Base-by-base conservation (phyloP, 64 coral and sea anemone species). In the Pachyseris speciosa region DNA sequence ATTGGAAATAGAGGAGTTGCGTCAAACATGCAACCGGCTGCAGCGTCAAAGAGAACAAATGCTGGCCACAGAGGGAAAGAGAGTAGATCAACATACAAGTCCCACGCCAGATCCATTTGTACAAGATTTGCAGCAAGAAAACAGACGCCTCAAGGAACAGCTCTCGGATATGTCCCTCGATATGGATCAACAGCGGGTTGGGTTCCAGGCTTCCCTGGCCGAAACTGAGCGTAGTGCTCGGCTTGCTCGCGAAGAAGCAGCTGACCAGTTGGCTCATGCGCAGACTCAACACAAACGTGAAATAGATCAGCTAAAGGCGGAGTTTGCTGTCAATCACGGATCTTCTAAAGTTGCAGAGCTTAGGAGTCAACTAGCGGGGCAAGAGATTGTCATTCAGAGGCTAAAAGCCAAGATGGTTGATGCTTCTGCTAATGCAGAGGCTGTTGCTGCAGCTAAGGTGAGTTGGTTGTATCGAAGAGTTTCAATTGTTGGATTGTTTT, bases 311-410 rank as follows among this genome's bases (percentile, higher is more conserved):
- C 27, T 99, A 0, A 89, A 88, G 85, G 85, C 75, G 0, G 94
- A 95, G 32, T 99, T 90, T 74, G 86, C 89, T 13, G 58, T 92
- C 22, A 75, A 83, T 30, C 97, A 99, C 63, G 92, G 94, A 9
- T 92, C 75, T 20, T 99, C 97, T 9, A 86, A 90, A 68, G 74
- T 99, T 13, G 84, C 90, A 0, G 97, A 95, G 49, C 53, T 99
- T 9, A 95, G 92, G 37, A 99, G 94, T 59, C 95, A 89, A 74
- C 25, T 95, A 2, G 93, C 97, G 29, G 88, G 94, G 47, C 90
- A 93, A 43, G 90, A 99, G 31, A 90, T 99, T 27, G 90, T 99
- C 13, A 95, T 99, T 81, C 78, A 95, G 59, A 89, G 89, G 75
- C 90, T 99, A 9, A 92, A 94, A 48, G 97, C 92, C 4, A 99